phyloP scores from a whole-genome alignment of 2,888 invertebrate species.

The Petrophora chlorosata region DNA sequence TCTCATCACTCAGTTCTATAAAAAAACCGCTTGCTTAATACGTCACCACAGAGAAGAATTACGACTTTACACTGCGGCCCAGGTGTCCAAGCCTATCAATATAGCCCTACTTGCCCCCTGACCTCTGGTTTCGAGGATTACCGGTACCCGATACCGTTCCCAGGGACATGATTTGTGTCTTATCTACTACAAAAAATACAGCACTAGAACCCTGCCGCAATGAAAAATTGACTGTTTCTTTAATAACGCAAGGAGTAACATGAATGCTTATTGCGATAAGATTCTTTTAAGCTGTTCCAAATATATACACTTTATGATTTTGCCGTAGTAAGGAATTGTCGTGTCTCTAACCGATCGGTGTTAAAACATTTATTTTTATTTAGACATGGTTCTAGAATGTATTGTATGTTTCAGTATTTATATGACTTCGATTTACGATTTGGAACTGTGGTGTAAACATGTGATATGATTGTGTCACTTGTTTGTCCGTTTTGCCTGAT shows the following conservation, averaged over 20 bases:
- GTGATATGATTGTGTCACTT: slow-evolving; percentile 2
- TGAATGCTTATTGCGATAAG: background rate
- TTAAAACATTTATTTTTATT: background rate
- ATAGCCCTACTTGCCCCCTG: slow-evolving; percentile 50
- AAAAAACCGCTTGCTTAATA: background rate
- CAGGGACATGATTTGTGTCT: slow-evolving; percentile 38
- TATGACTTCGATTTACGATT: slow-evolving; percentile 3
- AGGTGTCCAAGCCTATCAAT: slow-evolving; percentile 47
- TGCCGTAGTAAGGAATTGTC: background rate
- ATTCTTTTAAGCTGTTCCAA: too few species aligned
- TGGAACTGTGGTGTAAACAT: slow-evolving; percentile 19
- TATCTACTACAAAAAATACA: background rate
- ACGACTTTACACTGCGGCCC: slow-evolving; percentile 26
- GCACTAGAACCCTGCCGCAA: slow-evolving; percentile 4
- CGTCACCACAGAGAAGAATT: slow-evolving; percentile 7
- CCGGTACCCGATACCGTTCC: slow-evolving; percentile 49
- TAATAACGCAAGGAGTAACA: background rate
- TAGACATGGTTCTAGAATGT: slow-evolving; percentile 1
- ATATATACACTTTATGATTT: slow-evolving; percentile 12
- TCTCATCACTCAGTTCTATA: too few species aligned
- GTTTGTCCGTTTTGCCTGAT: background rate
- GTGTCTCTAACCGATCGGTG: background rate
- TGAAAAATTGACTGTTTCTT: background rate
- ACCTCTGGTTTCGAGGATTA: slow-evolving; percentile 53
- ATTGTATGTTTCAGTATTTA: background rate